These are phyloP conservation scores for Coryphaenoides rupestris DNA, from an alignment of 2,113 vertebrate species.

Conservation along the genomic window DNA sequence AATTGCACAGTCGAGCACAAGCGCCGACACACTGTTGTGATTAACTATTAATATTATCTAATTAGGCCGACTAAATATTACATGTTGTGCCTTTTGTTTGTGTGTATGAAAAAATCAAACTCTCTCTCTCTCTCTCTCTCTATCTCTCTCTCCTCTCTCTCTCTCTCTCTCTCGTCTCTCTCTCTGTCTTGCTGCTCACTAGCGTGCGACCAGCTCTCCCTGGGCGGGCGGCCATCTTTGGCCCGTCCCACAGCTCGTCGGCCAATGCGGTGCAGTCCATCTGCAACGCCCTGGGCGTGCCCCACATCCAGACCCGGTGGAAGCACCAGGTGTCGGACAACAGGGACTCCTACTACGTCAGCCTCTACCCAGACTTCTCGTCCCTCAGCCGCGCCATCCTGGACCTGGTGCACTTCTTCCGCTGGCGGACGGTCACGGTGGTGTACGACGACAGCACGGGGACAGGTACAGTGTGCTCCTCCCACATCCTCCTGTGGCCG, in stretches of 20 bases:
- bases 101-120: no score
- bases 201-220: slow-evolving; percentile 97
- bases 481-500: slow-evolving; percentile 20
- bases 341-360: slow-evolving; percentile 96
- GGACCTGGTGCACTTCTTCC: slow-evolving; percentile 98
- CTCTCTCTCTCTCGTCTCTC: neutral
- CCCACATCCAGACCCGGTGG: slow-evolving; percentile 96
- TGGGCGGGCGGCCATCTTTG: slow-evolving; percentile 95
- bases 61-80: no score
- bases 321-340: slow-evolving; percentile 98
- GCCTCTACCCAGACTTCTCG: slow-evolving; percentile 94
- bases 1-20: no score
- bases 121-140: no score
- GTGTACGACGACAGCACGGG: slow-evolving; percentile 92
- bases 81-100: no score
- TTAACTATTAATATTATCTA: no score
- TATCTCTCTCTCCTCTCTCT: no score
- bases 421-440: slow-evolving; percentile 91
- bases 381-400: slow-evolving; percentile 96
- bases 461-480: slow-evolving; percentile 71
- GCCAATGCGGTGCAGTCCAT: slow-evolving; percentile 78
- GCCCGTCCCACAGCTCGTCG: slow-evolving; percentile 77
- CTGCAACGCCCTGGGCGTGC: slow-evolving; percentile 75
- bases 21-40: no score
- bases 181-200: slow-evolving; percentile 14